These are phyloP conservation scores for Zalophus californianus DNA, from an alignment of 2,797 vertebrate genomes.

Conservation along the genomic window DNA sequence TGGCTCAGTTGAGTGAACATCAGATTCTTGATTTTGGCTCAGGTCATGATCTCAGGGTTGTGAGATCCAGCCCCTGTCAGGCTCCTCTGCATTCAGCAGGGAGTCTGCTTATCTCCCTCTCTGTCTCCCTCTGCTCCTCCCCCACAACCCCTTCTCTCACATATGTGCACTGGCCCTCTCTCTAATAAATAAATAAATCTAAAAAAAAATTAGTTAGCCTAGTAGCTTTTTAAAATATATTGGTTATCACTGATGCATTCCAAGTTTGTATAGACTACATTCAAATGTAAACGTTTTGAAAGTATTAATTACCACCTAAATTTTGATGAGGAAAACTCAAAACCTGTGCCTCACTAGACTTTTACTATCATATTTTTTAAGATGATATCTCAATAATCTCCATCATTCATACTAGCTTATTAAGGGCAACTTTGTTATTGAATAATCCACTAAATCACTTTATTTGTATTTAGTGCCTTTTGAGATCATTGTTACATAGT, in stretches of 20 bases:
- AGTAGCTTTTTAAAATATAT: slow-evolving; percentile 17
- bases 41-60: background rate
- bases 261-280: background rate
- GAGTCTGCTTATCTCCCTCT: background rate
- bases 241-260: background rate
- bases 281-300: background rate
- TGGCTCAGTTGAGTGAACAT: too few species aligned
- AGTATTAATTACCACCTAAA: background rate
- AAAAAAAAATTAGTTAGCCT: background rate
- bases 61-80: background rate
- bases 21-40: too few species aligned
- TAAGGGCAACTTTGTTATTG: background rate
- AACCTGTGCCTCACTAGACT: background rate
- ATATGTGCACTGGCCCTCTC: background rate
- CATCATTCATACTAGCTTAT: background rate
- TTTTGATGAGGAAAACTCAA: background rate
- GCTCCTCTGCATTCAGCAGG: background rate
- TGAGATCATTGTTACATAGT: background rate
- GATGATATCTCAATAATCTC: background rate
- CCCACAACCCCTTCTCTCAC: background rate
- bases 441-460: background rate
- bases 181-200: background rate
- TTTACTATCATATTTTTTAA: background rate
- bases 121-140: background rate
- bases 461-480: background rate